Percentiles rank a stretch among this genome's conserved stretches.
Evolutionary conservation across 2,113 vertebrate genomes (phyloP).

Genomic region (Elgaria multicarinata): DNA sequence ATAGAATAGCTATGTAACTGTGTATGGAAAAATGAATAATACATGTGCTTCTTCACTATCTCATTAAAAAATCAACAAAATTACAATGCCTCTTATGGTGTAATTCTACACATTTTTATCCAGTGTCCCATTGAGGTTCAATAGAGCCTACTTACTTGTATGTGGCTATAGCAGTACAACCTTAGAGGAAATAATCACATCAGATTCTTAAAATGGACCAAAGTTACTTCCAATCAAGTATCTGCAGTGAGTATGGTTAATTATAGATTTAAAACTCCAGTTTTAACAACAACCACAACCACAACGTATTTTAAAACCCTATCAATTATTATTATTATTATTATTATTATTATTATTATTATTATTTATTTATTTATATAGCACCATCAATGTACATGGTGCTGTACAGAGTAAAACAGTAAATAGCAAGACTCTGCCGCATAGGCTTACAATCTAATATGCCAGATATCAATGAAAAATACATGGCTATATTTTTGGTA

Average conservation of each 20-base stretch:
- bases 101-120: background rate
- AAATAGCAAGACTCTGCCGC: no score
- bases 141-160: background rate
- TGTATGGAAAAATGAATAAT: background rate
- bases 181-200: background rate
- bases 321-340: no score
- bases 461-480: slow-evolving; percentile 14
- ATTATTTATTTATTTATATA: no score
- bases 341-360: no score
- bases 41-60: background rate
- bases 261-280: background rate
- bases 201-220: background rate
- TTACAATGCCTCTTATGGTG: background rate
- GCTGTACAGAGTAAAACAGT: no score
- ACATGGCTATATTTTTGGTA: slow-evolving; percentile 1
- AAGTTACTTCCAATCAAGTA: background rate
- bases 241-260: background rate
- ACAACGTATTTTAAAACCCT: background rate
- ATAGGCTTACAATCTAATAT: no score
- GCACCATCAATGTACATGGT: no score
- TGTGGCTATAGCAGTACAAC: background rate
- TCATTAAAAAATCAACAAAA: background rate
- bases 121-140: background rate
- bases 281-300: background rate
- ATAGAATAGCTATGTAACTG: background rate